Evolutionary conservation across 2,113 vertebrate genomes (phyloP).

Genomic region (Takifugu bimaculatus): DNA sequence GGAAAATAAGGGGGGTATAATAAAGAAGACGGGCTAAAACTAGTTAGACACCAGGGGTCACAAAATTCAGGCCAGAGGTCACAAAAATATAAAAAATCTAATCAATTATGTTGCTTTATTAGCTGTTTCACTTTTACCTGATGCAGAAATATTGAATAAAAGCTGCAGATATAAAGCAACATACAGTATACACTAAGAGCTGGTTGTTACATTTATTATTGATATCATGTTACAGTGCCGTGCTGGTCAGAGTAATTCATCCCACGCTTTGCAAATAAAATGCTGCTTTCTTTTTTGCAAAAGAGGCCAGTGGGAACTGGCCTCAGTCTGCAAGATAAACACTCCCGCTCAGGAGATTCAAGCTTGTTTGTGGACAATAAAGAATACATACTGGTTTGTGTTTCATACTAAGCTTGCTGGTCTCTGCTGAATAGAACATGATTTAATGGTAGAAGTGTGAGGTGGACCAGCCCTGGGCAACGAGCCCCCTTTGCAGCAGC

Average conservation of each 20-base stretch:
- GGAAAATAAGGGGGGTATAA: no score
- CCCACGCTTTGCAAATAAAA: background rate
- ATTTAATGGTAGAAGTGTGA: slow-evolving; percentile 47
- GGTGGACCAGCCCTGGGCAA: slow-evolving; percentile 54
- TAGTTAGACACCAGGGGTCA: no score
- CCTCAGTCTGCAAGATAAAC: slow-evolving; percentile 13
- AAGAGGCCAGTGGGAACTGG: slow-evolving; percentile 10
- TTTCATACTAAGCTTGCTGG: slow-evolving; percentile 16
- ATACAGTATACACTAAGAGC: no score
- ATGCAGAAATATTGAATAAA: no score
- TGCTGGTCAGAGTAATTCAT: background rate
- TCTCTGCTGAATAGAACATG: slow-evolving; percentile 40
- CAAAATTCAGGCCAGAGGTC: no score
- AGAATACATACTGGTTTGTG: slow-evolving; percentile 28
- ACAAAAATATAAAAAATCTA: no score
- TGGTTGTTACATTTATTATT: no score
- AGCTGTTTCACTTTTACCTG: no score
- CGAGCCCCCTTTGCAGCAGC: slow-evolving; percentile 54
- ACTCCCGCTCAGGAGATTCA: slow-evolving; percentile 2
- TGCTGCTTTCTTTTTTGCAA: background rate
- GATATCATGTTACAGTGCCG: background rate
- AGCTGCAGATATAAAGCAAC: no score
- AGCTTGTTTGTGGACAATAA: slow-evolving; percentile 27
- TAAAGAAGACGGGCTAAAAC: no score
- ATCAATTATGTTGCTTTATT: no score